Conservation (phyloP, 1,140 invertebrate species). For the Caerostris extrusa region DNA sequence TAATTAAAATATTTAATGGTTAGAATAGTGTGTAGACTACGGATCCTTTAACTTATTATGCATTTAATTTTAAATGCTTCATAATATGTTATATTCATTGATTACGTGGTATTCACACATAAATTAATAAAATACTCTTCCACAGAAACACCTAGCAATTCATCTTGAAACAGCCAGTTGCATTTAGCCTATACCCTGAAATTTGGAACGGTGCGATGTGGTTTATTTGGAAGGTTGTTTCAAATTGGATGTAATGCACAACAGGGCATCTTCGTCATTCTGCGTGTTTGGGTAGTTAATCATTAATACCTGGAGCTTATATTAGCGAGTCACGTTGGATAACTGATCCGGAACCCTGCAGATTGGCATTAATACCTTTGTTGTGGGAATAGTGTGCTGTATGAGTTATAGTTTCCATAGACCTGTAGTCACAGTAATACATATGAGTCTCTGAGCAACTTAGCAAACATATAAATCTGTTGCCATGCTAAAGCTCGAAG, state of each 20-base stretch:
- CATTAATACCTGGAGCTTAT: slow-evolving; percentile 6
- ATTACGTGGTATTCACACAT: too few relatives aligned
- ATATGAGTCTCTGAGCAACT: slow-evolving; percentile 13
- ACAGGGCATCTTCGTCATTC: not conserved
- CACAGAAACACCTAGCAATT: too few relatives aligned
- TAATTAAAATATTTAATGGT: too few relatives aligned
- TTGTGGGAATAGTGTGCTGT: not conserved
- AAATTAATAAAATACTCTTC: too few relatives aligned
- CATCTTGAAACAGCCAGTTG: too few relatives aligned
- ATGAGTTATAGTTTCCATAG: slow-evolving; percentile 46
- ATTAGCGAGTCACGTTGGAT: not conserved
- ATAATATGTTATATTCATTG: too few relatives aligned
- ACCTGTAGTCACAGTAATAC: not conserved
- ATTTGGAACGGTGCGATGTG: not conserved
- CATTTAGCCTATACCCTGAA: too few relatives aligned
- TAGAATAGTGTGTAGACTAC: too few relatives aligned
- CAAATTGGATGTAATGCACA: not conserved
- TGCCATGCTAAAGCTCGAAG: not conserved
- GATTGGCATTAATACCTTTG: slow-evolving; percentile 21
- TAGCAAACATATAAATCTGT: slow-evolving; percentile 35
- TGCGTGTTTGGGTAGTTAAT: slow-evolving; percentile 30
- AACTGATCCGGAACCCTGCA: not conserved
- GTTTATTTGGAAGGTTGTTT: not conserved
- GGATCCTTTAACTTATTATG: too few relatives aligned
- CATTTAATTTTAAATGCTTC: too few relatives aligned